Evolutionary conservation across 2,113 vertebrate genomes (phyloP).

Genomic region (Aptenodytes patagonicus): DNA sequence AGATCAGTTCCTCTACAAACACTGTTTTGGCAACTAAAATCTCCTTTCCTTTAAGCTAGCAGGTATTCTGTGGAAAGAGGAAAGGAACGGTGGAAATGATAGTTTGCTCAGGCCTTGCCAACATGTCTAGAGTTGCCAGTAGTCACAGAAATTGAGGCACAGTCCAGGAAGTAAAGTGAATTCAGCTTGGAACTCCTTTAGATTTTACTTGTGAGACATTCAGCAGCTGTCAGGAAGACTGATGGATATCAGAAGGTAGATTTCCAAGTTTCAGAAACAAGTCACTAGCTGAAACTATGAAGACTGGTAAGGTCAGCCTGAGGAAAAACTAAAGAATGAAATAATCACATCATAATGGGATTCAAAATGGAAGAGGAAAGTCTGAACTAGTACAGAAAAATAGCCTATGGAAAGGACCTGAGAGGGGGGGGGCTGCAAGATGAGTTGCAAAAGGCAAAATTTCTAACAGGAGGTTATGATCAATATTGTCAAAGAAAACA

Average conservation of each 20-base stretch:
- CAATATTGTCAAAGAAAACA: neutral
- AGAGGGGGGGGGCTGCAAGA: neutral
- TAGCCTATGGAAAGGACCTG: neutral
- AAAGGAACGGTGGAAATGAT: neutral
- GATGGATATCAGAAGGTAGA: neutral
- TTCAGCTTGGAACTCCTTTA: neutral
- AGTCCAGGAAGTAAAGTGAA: neutral
- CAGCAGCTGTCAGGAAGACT: neutral
- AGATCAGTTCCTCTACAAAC: neutral
- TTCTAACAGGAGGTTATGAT: neutral
- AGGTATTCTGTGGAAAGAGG: neutral
- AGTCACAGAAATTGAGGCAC: neutral
- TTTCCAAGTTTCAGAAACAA: neutral
- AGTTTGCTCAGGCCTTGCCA: neutral
- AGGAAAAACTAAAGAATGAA: neutral
- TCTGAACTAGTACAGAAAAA: neutral
- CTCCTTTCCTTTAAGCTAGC: neutral
- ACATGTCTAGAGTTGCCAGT: neutral
- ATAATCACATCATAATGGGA: neutral
- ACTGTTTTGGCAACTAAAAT: neutral
- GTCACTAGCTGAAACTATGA: neutral
- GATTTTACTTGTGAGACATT: neutral
- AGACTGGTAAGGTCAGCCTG: neutral
- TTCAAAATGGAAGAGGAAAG: neutral
- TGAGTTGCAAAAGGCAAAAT: neutral